Evolutionary conservation across 1,140 invertebrate genomes (phyloP), one percentile per base, ranked within the genome.

Genomic region (Akabosia matsudoensis): DNA sequence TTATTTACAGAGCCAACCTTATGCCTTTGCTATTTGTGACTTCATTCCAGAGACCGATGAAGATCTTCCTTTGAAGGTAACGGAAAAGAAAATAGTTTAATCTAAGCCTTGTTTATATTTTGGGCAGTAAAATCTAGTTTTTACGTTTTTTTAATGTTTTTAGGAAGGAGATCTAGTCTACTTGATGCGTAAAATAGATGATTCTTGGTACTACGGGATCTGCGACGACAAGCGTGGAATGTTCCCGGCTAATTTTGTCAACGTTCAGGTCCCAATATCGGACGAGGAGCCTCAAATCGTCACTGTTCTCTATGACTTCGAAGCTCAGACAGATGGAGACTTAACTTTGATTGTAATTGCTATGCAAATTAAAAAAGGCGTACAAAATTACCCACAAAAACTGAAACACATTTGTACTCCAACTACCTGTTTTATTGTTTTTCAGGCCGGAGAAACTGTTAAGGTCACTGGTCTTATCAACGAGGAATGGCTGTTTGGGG

Each of bases 401-500:
- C 3, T 67, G 54, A 16, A 61, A 4, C 4, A 61, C 54, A 61
- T 14, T 10, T 45, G 7, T 10, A 45, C 37, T 7, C 7, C 7
- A 45, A 45, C 37, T 45, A 45, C 18, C 37, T 45, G n/a, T n/a
- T n/a, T n/a, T n/a, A n/a, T 30, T 67, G 24, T 67, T 28, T 72
- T 81, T n/a, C n/a, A 88, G 86, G 87, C 88, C 82, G 92, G 92
- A 26, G 90, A 92, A 80, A 87, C 87, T 75, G 90, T 96, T 56
- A 88, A 86, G 76, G 88, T 95, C 56, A 83, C 91, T 61, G 88
- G 89, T 73, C 89, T 89, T 85, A 87, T 94, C 77, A 92, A 91
- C 79, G 87, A 90, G 22, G 91, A 94, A 79, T 96, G 94, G 94
- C 87, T 93, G 18, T 92, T 88, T 82, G 94, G 93, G 33, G 89